phyloP scores from a whole-genome alignment of 2,888 invertebrate species.

The Celastrina argiolus region DNA sequence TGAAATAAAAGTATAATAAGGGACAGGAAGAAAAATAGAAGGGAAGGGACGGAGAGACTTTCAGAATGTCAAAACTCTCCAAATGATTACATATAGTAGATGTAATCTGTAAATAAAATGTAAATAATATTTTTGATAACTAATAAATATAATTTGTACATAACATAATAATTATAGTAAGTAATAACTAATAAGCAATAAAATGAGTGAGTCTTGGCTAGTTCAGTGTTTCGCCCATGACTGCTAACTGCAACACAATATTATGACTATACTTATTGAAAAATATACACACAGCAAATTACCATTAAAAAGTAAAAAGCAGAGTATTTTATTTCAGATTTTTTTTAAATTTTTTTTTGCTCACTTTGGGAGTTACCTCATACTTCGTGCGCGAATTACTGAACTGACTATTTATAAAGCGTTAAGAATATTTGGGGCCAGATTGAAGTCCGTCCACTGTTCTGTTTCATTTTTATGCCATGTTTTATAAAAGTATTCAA shows the following conservation, averaged over 20 bases:
- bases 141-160: not conserved
- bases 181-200: not conserved
- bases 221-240: not conserved
- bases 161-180: not conserved
- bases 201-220: not conserved
- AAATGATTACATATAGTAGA: not conserved
- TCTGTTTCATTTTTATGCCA: not conserved
- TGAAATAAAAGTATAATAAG: too few species aligned
- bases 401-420: not conserved
- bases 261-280: not conserved
- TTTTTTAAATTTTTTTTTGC: too few species aligned
- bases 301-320: too few species aligned
- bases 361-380: too few species aligned
- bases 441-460: not conserved
- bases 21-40: not conserved
- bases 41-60: not conserved
- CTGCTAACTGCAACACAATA: not conserved
- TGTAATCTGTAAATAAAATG: not conserved
- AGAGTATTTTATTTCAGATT: too few species aligned
- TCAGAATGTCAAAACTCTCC: not conserved
- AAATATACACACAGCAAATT: not conserved
- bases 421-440: not conserved
- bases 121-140: conserved; percentile 10
- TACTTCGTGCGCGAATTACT: not conserved
- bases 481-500: too few species aligned